Conservation (phyloP, 2,888 invertebrate species). For the Oscheius sp. region DNA sequence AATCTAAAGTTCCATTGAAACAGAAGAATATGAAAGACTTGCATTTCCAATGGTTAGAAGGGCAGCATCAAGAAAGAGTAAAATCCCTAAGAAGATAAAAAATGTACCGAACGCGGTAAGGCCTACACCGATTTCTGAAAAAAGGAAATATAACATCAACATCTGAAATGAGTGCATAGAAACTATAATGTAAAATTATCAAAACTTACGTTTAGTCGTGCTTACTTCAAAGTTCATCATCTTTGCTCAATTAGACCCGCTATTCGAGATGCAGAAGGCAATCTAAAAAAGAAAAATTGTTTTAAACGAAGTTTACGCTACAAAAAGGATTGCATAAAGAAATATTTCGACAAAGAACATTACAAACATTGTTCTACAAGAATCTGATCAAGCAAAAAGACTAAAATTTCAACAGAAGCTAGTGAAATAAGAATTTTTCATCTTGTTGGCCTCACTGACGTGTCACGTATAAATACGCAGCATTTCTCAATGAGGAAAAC, state of each 20-base stretch:
- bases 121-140: constrained; percentile 90
- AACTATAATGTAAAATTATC: too few species aligned
- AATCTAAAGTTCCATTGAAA: constrained; percentile 80
- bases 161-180: neutral
- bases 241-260: neutral
- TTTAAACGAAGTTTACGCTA: neutral
- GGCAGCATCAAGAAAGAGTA: constrained; percentile 95
- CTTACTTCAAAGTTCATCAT: constrained; percentile 68
- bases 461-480: too few species aligned
- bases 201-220: constrained; percentile 61
- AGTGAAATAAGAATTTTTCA: too few species aligned
- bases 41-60: constrained; percentile 98
- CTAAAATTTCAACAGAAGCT: too few species aligned
- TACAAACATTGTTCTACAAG: too few species aligned
- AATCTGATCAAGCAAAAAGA: too few species aligned
- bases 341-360: too few species aligned
- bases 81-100: constrained; percentile 91
- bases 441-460: too few species aligned
- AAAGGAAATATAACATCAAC: neutral
- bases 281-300: neutral
- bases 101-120: constrained; percentile 94
- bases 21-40: constrained; percentile 75
- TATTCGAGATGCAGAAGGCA: neutral
- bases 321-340: too few species aligned
- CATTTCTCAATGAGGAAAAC: too few species aligned